These are phyloP conservation scores for Rhyzopertha dominica DNA, from an alignment of 1,140 invertebrate genomes.

Conservation along the genomic window DNA sequence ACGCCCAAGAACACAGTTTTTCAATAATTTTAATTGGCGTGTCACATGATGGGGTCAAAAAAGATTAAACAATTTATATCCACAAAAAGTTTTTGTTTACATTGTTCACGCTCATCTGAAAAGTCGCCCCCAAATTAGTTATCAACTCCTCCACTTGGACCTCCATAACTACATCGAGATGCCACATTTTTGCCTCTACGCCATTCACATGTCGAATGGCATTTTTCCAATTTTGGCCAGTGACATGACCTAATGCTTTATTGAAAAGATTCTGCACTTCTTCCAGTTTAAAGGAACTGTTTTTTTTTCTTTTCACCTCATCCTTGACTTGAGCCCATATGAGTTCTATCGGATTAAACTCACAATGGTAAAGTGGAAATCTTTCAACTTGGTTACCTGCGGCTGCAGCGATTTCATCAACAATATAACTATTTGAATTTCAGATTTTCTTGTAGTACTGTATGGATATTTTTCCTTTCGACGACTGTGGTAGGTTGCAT, in stretches of 20 bases:
- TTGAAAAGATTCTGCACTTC: conserved; percentile 18
- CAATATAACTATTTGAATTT: conserved; percentile 31
- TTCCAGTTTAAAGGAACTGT: conserved; percentile 16
- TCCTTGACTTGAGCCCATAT: conserved; percentile 20
- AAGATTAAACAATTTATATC: too few species aligned
- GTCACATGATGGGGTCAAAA: too few species aligned
- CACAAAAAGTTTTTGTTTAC: too few species aligned
- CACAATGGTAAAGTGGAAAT: conserved; percentile 29
- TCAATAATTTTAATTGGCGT: too few species aligned
- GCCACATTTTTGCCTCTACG: conserved; percentile 4
- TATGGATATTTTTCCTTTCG: conserved; percentile 23
- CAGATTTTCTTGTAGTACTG: conserved; percentile 19
- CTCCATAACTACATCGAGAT: neutral
- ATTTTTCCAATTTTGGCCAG: conserved; percentile 1
- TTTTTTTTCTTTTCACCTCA: conserved; percentile 17
- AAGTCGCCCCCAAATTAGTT: too few species aligned
- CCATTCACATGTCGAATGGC: neutral
- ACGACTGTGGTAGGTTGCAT: conserved; percentile 25
- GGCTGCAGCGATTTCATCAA: conserved; percentile 24
- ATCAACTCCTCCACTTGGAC: too few species aligned
- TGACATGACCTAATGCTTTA: conserved; percentile 17
- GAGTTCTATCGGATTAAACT: conserved; percentile 32
- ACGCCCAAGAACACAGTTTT: too few species aligned
- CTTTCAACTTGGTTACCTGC: conserved; percentile 25
- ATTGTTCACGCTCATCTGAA: too few species aligned